Evolutionary conservation across 1,140 invertebrate genomes (phyloP).

Genomic region (Hyles euphorbiae): DNA sequence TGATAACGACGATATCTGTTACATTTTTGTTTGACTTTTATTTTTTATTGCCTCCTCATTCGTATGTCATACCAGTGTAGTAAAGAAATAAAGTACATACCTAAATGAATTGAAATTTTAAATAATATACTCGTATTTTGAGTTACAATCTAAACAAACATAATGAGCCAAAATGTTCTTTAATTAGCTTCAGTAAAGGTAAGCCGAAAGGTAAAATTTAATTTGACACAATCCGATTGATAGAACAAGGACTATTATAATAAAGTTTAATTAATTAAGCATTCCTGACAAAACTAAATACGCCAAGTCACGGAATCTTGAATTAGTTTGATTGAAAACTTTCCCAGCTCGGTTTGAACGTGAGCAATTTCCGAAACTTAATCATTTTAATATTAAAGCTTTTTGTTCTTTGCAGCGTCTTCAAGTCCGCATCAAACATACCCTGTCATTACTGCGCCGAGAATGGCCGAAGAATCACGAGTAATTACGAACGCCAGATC

Average conservation of each 20-base stretch:
- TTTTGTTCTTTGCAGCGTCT: constrained; percentile 19
- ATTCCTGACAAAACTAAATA: constrained; percentile 1
- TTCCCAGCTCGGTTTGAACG: neutral
- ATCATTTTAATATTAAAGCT: constrained; percentile 5
- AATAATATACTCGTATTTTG: neutral
- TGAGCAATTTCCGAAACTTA: neutral
- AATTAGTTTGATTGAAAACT: constrained; percentile 8
- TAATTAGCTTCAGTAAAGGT: too few relatives aligned
- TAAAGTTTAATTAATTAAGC: constrained; percentile 2
- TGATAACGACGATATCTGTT: too few relatives aligned
- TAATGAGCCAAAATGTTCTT: too few relatives aligned
- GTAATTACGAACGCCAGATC: constrained; percentile 42
- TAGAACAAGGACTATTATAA: too few relatives aligned
- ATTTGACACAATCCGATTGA: too few relatives aligned
- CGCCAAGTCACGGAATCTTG: constrained; percentile 3
- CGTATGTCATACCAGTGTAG: too few relatives aligned
- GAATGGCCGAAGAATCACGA: constrained; percentile 42
- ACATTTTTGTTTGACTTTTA: too few relatives aligned
- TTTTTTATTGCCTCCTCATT: too few relatives aligned
- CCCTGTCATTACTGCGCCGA: constrained; percentile 45
- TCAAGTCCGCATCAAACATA: constrained; percentile 38
- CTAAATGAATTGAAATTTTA: neutral
- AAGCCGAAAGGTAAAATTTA: too few relatives aligned
- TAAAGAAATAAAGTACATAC: neutral
- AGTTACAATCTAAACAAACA: too few relatives aligned